Evolutionary conservation across 2,888 invertebrate genomes (phyloP).

Genomic region (Ormyrus thymus): DNA sequence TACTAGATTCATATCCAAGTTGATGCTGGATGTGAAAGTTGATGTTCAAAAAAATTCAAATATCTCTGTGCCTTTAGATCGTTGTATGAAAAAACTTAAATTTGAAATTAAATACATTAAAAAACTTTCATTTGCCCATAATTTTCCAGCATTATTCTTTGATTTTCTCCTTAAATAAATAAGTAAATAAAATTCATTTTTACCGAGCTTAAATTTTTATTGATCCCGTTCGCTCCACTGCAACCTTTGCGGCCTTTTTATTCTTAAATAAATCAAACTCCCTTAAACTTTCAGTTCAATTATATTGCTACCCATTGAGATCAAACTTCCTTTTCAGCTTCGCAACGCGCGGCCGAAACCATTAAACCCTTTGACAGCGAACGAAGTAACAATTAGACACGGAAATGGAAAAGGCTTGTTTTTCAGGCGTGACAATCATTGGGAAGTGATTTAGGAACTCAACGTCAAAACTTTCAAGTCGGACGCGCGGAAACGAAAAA

Average conservation of each 20-base stretch:
- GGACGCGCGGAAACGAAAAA: slow-evolving; percentile 5
- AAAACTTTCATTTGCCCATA: no score
- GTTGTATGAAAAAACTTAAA: no score
- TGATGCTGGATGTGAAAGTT: no score
- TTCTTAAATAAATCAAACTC: slow-evolving; percentile 32
- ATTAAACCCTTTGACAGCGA: slow-evolving; percentile 53
- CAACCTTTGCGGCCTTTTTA: neutral
- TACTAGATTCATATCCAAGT: no score
- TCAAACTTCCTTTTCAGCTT: slow-evolving; percentile 48
- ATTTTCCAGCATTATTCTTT: no score
- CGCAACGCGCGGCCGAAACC: slow-evolving; percentile 25
- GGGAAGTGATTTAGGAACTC: neutral
- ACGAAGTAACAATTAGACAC: slow-evolving; percentile 49
- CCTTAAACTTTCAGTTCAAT: slow-evolving; percentile 10
- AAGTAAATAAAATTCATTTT: no score
- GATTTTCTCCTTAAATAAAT: no score
- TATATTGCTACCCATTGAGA: slow-evolving; percentile 26
- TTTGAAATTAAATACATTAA: no score
- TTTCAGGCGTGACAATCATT: slow-evolving; percentile 57
- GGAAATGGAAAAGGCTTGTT: slow-evolving; percentile 69
- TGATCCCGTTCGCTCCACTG: no score
- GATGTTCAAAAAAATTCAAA: no score
- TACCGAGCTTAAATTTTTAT: no score
- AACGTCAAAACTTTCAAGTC: slow-evolving; percentile 40
- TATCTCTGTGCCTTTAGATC: no score